These are phyloP conservation scores for Silvanus unidentatus DNA, from an alignment of 2,888 invertebrate species.

Conservation along the genomic window DNA sequence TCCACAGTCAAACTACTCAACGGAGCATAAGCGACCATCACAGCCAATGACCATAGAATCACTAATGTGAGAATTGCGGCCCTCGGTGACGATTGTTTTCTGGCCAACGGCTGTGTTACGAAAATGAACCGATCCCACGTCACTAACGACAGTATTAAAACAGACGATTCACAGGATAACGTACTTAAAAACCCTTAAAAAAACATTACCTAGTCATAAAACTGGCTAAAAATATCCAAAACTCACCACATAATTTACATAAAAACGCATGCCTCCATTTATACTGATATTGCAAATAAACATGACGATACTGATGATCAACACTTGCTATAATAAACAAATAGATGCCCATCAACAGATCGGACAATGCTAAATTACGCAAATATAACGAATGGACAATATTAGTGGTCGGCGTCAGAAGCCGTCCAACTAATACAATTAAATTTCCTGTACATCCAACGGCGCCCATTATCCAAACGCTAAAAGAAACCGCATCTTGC, in stretches of 20 bases:
- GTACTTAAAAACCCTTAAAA: constrained; percentile 53
- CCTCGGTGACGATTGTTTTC: constrained; percentile 43
- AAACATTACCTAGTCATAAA: neutral
- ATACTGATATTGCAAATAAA: constrained; percentile 53
- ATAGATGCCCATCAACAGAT: constrained; percentile 59
- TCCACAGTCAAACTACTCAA: constrained; percentile 39
- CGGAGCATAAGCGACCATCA: constrained; percentile 48
- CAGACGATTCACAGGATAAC: constrained; percentile 57
- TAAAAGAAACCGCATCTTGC: constrained; percentile 26
- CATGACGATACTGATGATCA: constrained; percentile 50
- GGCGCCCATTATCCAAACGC: constrained; percentile 58
- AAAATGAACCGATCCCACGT: constrained; percentile 58
- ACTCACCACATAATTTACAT: constrained; percentile 54
- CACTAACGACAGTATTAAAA: constrained; percentile 54
- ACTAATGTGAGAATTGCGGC: constrained; percentile 48
- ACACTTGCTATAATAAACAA: constrained; percentile 54
- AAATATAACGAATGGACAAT: constrained; percentile 57
- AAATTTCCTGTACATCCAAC: constrained; percentile 55
- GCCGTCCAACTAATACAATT: constrained; percentile 52
- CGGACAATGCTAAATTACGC: constrained; percentile 56
- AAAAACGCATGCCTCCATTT: constrained; percentile 53
- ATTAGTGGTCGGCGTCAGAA: constrained; percentile 51
- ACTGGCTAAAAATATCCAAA: too few relatives aligned
- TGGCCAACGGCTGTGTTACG: constrained; percentile 51
- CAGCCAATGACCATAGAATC: constrained; percentile 50